Base-by-base conservation (phyloP, 1,140 invertebrate genomes). In the Drosophila miranda region DNA sequence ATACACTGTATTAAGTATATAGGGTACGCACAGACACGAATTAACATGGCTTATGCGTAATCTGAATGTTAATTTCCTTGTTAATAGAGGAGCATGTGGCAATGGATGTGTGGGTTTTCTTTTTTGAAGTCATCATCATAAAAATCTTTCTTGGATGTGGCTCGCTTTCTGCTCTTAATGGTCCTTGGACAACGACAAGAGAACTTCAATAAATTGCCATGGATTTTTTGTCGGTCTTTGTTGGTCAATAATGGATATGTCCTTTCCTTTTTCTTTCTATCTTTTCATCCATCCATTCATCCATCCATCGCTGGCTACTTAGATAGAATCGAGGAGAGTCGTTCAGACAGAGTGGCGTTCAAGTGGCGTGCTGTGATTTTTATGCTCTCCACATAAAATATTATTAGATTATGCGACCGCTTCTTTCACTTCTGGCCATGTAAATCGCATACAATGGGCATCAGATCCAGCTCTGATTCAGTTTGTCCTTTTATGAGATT, bases 351-450 rank as follows among this genome's bases (percentile, higher is more conserved):
- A 21, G 23, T n/a, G n/a, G n/a, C n/a, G n/a, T n/a, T 66, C 67
- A 80, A 84, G 76, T 80, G 75, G 28, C 54, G 28, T 38, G 52
- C 61, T 42, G 42, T 61, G 56, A 62, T 80, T 75, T 75, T 75
- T 75, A 64, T 78, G 80, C 55, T 72, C 62, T 49, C 67, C 80
- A 86, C 81, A 86, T 86, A 86, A 86, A 86, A 86, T 86, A 86
- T 86, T 86, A 86, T 86, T 84, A 77, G 80, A 84, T 86, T 86
- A 86, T 87, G 82, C 81, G 71, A 63, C 30, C 42, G 23, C 41
- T 55, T 13, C 23, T 41, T 6, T 55, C 61, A 68, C 66, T 78
- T 64, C 79, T 59, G 60, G 61, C 54, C 63, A 71, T 75, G 72
- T 78, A 71, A 72, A 75, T 84, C 80, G 73, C 76, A 86, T 80